These are phyloP conservation scores for Eucidaris tribuloides DNA, from an alignment of 35 echinoderm and acorn worm species.

Conservation along the genomic window DNA sequence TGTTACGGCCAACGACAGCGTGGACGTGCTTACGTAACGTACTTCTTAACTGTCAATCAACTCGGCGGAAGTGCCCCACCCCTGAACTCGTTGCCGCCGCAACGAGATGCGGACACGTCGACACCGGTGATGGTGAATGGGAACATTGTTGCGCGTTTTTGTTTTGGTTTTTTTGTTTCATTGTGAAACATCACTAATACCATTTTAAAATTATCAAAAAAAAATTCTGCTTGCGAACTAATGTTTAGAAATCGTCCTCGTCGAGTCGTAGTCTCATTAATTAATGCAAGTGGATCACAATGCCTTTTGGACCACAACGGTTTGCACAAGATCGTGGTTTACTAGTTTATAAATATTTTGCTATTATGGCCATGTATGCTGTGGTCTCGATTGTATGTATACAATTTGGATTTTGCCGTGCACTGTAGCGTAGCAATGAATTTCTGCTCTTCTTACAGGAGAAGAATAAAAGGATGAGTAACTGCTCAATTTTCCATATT, in stretches of 20 bases:
- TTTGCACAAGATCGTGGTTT: background rate
- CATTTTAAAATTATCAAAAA: too few relatives aligned
- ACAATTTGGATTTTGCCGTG: too few relatives aligned
- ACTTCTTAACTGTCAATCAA: constrained; percentile 5
- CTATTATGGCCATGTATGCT: background rate
- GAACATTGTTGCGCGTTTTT: background rate
- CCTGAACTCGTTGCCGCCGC: constrained; percentile 1
- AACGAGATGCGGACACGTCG: constrained; percentile 16
- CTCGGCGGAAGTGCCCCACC: background rate
- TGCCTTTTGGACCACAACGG: too few relatives aligned
- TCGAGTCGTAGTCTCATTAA: too few relatives aligned
- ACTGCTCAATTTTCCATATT: background rate
- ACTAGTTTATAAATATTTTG: background rate
- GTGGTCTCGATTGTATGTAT: background rate
- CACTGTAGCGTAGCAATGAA: too few relatives aligned
- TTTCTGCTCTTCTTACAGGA: too few relatives aligned
- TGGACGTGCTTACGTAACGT: constrained; percentile 26
- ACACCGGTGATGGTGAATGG: background rate
- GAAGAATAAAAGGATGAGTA: background rate
- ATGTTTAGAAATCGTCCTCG: too few relatives aligned
- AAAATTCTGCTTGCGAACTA: too few relatives aligned
- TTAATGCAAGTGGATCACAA: too few relatives aligned
- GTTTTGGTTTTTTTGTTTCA: too few relatives aligned
- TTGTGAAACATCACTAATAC: too few relatives aligned
- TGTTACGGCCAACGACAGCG: background rate